Evolutionary conservation across 2,797 vertebrate species (phyloP).

Genomic region (Karalla daura): DNA sequence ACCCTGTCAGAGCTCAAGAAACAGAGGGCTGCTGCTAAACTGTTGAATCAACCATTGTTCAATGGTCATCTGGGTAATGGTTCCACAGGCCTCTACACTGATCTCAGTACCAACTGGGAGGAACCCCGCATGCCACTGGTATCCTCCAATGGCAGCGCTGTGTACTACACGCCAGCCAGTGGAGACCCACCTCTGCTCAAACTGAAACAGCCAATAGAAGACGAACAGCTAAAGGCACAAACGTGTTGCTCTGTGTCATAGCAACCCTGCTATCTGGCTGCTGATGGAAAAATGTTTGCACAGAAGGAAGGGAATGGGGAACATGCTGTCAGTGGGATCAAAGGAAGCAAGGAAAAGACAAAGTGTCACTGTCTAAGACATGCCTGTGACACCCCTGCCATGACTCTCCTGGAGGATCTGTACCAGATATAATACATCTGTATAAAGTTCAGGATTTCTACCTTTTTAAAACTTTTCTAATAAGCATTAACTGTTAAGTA

Average conservation of each 20-base stretch:
- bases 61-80: constrained; percentile 90
- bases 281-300: constrained; percentile 37
- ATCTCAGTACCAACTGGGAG: constrained; percentile 84
- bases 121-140: constrained; percentile 92
- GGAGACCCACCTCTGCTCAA: constrained; percentile 94
- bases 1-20: constrained; percentile 96
- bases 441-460: too few relatives aligned
- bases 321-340: not conserved
- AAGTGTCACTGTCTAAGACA: constrained; percentile 21
- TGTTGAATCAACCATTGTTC: constrained; percentile 90
- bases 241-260: constrained; percentile 96
- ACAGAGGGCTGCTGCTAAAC: constrained; percentile 92
- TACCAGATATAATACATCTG: too few relatives aligned
- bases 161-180: constrained; percentile 95
- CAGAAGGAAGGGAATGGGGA: constrained; percentile 19
- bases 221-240: constrained; percentile 88
- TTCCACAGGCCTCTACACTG: constrained; percentile 82
- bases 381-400: constrained; percentile 21
- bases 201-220: constrained; percentile 95
- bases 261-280: constrained; percentile 29
- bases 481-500: too few relatives aligned
- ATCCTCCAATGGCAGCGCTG: constrained; percentile 91
- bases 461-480: constrained; percentile 25
- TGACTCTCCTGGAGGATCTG: constrained; percentile 23
- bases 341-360: constrained; percentile 27